Conservation (phyloP, 2,797 vertebrate species). For the Chelidonichthys spinosus region DNA sequence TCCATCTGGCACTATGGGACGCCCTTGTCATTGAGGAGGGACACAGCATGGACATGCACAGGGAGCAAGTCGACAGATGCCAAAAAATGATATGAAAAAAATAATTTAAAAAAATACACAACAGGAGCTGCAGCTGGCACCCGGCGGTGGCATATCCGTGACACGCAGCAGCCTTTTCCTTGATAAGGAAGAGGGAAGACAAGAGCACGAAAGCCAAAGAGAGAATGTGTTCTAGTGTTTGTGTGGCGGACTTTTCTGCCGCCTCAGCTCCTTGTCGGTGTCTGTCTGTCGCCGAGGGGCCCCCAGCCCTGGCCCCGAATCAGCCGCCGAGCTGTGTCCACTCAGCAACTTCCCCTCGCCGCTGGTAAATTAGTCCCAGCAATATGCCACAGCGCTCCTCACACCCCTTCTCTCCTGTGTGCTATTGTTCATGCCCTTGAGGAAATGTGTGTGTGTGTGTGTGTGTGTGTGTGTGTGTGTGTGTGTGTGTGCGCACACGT, state of each 20-base stretch:
- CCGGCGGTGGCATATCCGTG: conserved; percentile 71
- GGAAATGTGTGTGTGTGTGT: conserved; percentile 51
- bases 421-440: conserved; percentile 83
- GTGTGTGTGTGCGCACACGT: not conserved
- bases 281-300: conserved; percentile 76
- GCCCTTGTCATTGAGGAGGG: conserved; percentile 78
- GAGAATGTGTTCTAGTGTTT: conserved; percentile 44
- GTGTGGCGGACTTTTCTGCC: conserved; percentile 66
- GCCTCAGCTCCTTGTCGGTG: conserved; percentile 78
- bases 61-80: conserved; percentile 79
- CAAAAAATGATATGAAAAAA: conserved; percentile 40
- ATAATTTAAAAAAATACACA: conserved; percentile 30
- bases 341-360: conserved; percentile 80
- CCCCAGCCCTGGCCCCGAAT: conserved; percentile 74
- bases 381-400: conserved; percentile 74
- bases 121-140: conserved; percentile 76
- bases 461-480: conserved; percentile 8
- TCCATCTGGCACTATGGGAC: conserved; percentile 82
- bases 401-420: conserved; percentile 63
- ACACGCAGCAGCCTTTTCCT: conserved; percentile 54
- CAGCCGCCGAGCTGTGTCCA: conserved; percentile 77
- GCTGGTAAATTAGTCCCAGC: conserved; percentile 81
- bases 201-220: conserved; percentile 11
- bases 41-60: conserved; percentile 73
- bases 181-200: conserved; percentile 60